Base-by-base conservation (phyloP, 2,797 vertebrate species). In the Pseudochaenichthys georgianus region DNA sequence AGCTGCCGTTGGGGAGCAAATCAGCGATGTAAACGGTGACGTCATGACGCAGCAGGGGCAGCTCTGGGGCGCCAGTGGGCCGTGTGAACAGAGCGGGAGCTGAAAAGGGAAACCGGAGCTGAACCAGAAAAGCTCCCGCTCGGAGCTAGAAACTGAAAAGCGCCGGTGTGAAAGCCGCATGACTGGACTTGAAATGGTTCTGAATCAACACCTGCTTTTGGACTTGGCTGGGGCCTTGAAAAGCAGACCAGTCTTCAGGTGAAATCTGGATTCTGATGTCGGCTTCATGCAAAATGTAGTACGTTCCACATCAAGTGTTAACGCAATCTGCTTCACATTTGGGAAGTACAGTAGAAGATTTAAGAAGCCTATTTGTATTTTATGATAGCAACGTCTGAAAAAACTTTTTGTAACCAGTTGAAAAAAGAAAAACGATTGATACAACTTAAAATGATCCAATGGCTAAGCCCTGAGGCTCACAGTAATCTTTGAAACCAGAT, bases 201-300 rank as follows among this genome's bases (percentile, higher is more conserved):
- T 50, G 46, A 61, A 53, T 64, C 5, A 46, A 48, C 47, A 9
- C 1, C 4, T 0, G 13, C 43, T 42, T 75, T 47, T 74, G 43
- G 78, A 75, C 60, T 64, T n/a, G 0, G n/a, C 48, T 9, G 64
- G 47, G 15, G 55, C 53, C 59, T 59, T 13, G 47, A 42, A 69
- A 66, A 61, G 45, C 0, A 1, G 54, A 59, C 45, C 19, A 16
- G 59, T 43, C n/a, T 57, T 16, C 23, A 55, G 66, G 59, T 73
- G 55, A 50, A 69, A 67, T 68, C 31, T 0, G 19, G 7, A 73
- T 58, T 64, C 53, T 43, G 12, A 66, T 45, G 58, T 66, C 54
- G n/a, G 59, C 64, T 64, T 75, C 64, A 58, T 75, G 69, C 48
- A 74, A 57, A 52, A 78, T 76, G 50, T 17, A 59, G 43, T 2